Conservation (phyloP, 2,797 vertebrate genomes). For the Semotilus atromaculatus region DNA sequence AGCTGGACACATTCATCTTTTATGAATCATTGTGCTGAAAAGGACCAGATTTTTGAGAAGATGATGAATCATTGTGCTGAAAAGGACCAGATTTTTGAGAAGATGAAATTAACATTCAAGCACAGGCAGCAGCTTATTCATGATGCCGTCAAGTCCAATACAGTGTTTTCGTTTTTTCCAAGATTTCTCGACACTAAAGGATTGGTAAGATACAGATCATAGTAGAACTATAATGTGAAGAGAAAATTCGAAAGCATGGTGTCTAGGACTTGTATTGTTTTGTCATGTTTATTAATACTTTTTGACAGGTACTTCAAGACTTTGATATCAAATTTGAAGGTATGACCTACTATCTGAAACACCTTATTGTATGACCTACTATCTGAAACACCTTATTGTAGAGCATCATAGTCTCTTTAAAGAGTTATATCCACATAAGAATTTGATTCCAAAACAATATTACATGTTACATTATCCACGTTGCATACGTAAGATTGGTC, state of each 20-base stretch:
- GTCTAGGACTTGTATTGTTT: neutral
- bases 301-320: slow-evolving; percentile 58
- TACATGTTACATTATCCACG: slow-evolving; percentile 8
- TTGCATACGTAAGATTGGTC: slow-evolving; percentile 15
- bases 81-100: neutral
- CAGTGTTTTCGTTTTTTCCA: neutral
- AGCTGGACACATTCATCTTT: too few species aligned
- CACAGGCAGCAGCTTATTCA: slow-evolving; percentile 1
- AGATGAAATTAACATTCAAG: neutral
- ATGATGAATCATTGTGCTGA: slow-evolving; percentile 18
- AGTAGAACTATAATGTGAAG: neutral
- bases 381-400: too few species aligned
- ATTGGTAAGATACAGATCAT: neutral
- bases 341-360: too few species aligned
- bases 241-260: neutral
- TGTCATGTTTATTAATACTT: slow-evolving; percentile 24
- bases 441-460: slow-evolving; percentile 3
- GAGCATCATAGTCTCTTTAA: too few species aligned
- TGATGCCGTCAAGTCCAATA: neutral
- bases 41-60: too few species aligned
- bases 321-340: slow-evolving; percentile 63
- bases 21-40: too few species aligned
- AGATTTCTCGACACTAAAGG: neutral
- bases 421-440: slow-evolving; percentile 13
- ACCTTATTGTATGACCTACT: slow-evolving; percentile 18